Conservation (phyloP, 2,888 invertebrate genomes). For the Diabrotica balteata region DNA sequence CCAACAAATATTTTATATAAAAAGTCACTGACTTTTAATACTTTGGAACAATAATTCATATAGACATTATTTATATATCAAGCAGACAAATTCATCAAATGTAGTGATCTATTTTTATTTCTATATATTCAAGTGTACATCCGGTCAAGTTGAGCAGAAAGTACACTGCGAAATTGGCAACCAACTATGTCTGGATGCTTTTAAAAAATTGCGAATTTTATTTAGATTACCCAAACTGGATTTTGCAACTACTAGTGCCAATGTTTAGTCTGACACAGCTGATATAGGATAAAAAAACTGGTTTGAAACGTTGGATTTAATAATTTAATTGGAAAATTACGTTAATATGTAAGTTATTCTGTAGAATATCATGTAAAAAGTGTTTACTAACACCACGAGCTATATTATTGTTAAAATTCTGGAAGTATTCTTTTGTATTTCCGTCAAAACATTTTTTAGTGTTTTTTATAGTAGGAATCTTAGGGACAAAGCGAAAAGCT, state of each 20-base stretch:
- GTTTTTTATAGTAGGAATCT: too few relatives aligned
- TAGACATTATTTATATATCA: background rate
- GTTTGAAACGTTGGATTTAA: too few relatives aligned
- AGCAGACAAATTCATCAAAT: conserved; percentile 16
- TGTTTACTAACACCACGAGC: too few relatives aligned
- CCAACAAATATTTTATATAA: background rate
- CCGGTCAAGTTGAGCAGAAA: conserved; percentile 27
- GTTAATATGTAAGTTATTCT: too few relatives aligned
- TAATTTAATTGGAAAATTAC: too few relatives aligned
- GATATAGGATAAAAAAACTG: too few relatives aligned
- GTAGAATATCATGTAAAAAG: too few relatives aligned
- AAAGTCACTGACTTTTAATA: conserved; percentile 6
- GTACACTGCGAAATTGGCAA: conserved; percentile 26
- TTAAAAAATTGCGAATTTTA: conserved; percentile 19
- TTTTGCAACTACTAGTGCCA: conserved; percentile 15
- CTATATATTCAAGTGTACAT: conserved; percentile 19
- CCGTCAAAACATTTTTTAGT: too few relatives aligned
- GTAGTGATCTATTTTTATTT: conserved; percentile 21
- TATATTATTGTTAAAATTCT: too few relatives aligned
- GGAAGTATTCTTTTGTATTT: too few relatives aligned
- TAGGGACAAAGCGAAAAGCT: too few relatives aligned
- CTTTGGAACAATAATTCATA: background rate
- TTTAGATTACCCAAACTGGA: conserved; percentile 13
- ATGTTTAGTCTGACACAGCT: conserved; percentile 17
- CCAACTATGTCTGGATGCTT: conserved; percentile 21